Base-by-base conservation (phyloP, 2,888 invertebrate genomes). In the Pecten maximus region DNA sequence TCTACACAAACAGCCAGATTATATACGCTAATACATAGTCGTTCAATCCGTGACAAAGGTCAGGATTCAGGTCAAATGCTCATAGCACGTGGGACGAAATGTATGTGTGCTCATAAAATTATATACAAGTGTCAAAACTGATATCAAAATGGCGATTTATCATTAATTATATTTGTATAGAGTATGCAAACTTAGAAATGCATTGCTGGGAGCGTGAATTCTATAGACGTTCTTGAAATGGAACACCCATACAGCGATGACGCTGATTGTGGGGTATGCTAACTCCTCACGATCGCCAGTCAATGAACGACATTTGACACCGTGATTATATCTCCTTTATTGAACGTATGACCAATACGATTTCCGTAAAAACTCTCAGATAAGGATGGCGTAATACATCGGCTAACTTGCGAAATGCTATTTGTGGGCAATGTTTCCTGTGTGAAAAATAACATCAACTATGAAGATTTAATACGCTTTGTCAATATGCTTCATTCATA, bases 171-270 rank as follows among this genome's bases (percentile, higher is more conserved):
- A 35, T 74, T 74, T 35, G 74, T 35, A 23, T 6, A 74, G 35
- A 35, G 10, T 28, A 74, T 74, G 74, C 74, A 74, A 74, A 74
- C 23, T 74, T 28, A 28, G 35, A 74, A 74, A 74, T 74, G 6
- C 74, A 74, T 74, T 12, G 28, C 23, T 28, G 74, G 2, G 0
- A 74, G 2, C 16, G 74, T 23, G 16, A 74, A 60, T 60, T 60
- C 60, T 60, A 60, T 60, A 60, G 60, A 60, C 60, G 23, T 60
- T 74, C 12, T 74, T 74, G 74, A 74, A 74, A 74, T 74, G 35
- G 3, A 74, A 74, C 74, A 28, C 74, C 15, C 74, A 0, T 74
- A 35, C 35, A 8, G 4, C 35, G 74, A 28, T 23, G 74, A 35
- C 28, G 74, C 28, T 74, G 35, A 74, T 74, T 74, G 74, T 35